Evolutionary conservation across 2,113 vertebrate species (phyloP).

Genomic region (Orcinus orca): DNA sequence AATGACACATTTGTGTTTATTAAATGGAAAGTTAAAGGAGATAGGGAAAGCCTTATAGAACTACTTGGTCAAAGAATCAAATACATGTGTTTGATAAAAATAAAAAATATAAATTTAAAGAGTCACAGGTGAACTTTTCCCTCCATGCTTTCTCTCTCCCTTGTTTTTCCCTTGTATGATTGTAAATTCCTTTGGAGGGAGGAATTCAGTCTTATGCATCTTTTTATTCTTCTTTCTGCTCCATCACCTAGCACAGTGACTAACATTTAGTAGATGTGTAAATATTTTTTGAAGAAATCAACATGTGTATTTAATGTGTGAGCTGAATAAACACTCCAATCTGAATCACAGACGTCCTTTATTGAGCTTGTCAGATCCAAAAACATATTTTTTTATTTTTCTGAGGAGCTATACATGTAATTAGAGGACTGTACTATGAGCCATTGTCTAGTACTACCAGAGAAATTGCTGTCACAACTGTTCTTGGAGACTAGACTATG

Average conservation of each 20-base stretch:
- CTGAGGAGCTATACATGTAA: background rate
- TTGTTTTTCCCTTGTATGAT: background rate
- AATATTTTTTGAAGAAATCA: slow-evolving; percentile 13
- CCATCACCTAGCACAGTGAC: background rate
- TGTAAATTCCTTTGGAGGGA: background rate
- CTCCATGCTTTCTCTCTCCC: background rate
- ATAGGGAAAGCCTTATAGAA: background rate
- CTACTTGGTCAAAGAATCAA: slow-evolving; percentile 12
- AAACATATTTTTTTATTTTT: slow-evolving; percentile 11
- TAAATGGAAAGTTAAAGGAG: background rate
- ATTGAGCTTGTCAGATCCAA: background rate
- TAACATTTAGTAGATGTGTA: background rate
- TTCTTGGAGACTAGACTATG: background rate
- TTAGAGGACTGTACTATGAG: background rate
- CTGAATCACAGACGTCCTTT: background rate
- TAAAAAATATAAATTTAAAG: background rate
- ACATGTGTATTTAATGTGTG: background rate
- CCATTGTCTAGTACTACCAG: background rate
- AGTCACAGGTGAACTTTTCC: background rate
- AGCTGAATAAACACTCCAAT: background rate
- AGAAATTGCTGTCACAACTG: background rate
- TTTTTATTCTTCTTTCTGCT: background rate
- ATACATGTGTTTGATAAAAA: background rate
- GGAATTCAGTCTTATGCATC: background rate
- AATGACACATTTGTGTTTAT: background rate